Evolutionary conservation across 2,888 invertebrate species (phyloP).

Genomic region (Cryptus viduatorius): DNA sequence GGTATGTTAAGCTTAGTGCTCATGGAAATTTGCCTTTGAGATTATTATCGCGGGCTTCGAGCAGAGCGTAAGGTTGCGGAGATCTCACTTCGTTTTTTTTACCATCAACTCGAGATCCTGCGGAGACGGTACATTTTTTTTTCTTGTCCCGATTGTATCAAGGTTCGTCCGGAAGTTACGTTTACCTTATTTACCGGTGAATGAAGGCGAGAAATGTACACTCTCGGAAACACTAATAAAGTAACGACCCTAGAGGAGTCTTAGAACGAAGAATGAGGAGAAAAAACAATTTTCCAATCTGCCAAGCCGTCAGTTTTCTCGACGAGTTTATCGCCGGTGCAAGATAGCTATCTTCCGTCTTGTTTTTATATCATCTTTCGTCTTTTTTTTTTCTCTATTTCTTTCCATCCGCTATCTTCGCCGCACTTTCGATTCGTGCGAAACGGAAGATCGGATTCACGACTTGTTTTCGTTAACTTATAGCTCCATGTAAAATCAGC

Average conservation of each 20-base stretch:
- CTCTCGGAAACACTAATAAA: conserved; percentile 58
- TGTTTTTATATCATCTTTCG: conserved; percentile 17
- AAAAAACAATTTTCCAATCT: conserved; percentile 75
- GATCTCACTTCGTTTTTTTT: background rate
- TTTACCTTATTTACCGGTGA: conserved; percentile 54
- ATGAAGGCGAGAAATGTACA: conserved; percentile 31
- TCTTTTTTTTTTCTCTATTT: conserved; percentile 19
- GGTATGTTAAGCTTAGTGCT: background rate
- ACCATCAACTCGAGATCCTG: background rate
- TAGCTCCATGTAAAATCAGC: background rate
- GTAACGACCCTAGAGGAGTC: conserved; percentile 49
- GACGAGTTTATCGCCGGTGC: conserved; percentile 69
- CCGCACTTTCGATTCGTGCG: conserved; percentile 5
- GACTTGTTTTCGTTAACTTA: background rate
- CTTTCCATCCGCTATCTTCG: background rate
- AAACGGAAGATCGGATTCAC: background rate
- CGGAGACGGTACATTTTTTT: background rate
- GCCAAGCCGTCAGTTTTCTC: conserved; percentile 64
- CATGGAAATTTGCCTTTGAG: background rate
- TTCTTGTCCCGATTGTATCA: conserved; percentile 22
- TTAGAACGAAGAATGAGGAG: conserved; percentile 42
- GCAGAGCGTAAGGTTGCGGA: background rate
- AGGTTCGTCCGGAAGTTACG: conserved; percentile 45
- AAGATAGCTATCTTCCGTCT: conserved; percentile 46
- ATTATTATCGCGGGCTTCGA: conserved; percentile 7